Base-by-base conservation (phyloP, 1,140 invertebrate species). In the Pissodes strobi region DNA sequence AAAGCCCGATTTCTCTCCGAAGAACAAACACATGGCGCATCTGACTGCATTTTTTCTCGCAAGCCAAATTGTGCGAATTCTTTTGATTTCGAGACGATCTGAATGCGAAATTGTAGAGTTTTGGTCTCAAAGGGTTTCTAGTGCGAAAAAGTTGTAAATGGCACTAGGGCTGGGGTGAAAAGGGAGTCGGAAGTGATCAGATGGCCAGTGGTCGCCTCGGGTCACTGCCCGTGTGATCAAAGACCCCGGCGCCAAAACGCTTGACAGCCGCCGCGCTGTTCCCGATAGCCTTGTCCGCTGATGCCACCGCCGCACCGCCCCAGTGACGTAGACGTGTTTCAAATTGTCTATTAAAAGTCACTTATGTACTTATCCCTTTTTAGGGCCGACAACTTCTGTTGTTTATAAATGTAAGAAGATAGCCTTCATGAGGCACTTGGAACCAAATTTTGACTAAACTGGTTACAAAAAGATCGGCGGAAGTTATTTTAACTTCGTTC, bases 241-340 rank as follows among this genome's bases (percentile, higher is more conserved):
- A 74, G 71, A 70, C 68, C 62, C 72, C 72, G 72, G 72, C 72
- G 72, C 72, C 70, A 74, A 74, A 74, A 74, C 70, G 69, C 71
- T 72, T 74, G 71, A 74, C 72, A 67, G 71, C 69, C 51, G 64
- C 64, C 55, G 51, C 51, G 51, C 51, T 21, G 41, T 56, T 43
- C 55, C 55, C 55, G 38, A 45, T 23, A 30, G 41, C 22, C 41
- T 19, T 46, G 38, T 27, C 41, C 41, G 45, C 57, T 22, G 43
- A 17, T 22, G 23, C 46, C 27, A 17, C 46, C 21, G 46, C 46
- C 27, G 13, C 23, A 38, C 13, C 5, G 30, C 46, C n/a, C 22
- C 45, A 27, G 25, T 27, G 25, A 27, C 25, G 25, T 27, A 27
- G 25, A 27, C 25, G n/a, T n/a, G n/a, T n/a, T n/a, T n/a, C n/a